A percentile compares a stretch with the other conserved stretches of the same genome.
Conservation (phyloP, 2,113 vertebrate genomes). For the Pachycephala philippinensis region DNA sequence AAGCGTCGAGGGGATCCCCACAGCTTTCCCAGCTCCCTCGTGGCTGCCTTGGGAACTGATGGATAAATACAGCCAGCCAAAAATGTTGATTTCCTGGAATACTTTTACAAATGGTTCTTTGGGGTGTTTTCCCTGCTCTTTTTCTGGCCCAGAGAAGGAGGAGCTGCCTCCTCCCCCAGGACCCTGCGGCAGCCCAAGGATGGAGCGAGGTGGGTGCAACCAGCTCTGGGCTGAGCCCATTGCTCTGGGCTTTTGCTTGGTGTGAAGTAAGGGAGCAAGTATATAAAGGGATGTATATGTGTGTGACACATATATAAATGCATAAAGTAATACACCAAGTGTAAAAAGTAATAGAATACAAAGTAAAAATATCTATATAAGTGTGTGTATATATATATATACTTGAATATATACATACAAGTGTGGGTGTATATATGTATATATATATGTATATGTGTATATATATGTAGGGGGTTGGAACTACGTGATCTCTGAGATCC, state of each 20-base stretch:
- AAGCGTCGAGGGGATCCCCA: background rate
- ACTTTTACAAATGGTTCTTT: background rate
- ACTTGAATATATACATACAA: background rate
- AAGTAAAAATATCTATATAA: background rate
- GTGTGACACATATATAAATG: background rate
- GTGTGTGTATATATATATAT: no score
- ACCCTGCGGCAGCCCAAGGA: background rate
- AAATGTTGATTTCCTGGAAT: background rate
- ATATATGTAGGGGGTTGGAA: background rate
- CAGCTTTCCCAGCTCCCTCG: background rate
- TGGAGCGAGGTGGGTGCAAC: rapidly evolving
- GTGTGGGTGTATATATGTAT: no score
- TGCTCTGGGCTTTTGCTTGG: background rate
- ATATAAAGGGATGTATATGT: background rate
- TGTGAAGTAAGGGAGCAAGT: background rate
- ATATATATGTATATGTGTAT: no score
- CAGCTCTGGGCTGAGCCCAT: background rate
- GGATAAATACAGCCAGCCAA: background rate
- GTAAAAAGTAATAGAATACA: background rate
- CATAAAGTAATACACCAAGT: background rate
- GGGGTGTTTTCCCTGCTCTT: background rate
- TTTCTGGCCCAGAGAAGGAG: background rate
- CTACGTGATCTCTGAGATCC: background rate
- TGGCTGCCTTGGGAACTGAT: background rate
- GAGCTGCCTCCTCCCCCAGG: background rate